phyloP scores from a whole-genome alignment of 1,140 invertebrate genomes.

The Lepidurus couesii region DNA sequence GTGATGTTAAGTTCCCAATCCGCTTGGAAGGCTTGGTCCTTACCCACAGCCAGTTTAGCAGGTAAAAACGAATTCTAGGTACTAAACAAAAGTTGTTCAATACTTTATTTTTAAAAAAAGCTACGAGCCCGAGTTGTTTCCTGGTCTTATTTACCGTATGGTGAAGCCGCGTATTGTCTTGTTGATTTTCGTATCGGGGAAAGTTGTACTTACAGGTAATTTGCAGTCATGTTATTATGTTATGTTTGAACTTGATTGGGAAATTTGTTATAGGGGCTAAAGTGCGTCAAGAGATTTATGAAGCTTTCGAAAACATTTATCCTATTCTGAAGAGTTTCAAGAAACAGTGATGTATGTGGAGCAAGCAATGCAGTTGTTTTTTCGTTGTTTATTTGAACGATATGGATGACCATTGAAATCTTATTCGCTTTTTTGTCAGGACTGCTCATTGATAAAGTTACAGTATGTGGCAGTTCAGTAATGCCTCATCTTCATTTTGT shows the following conservation, averaged over 20 bases:
- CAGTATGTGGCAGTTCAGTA: background rate
- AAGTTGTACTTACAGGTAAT: constrained; percentile 90
- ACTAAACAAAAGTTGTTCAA: background rate
- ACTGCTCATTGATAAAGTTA: background rate
- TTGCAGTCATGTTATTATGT: background rate
- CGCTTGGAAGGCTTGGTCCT: constrained; percentile 92
- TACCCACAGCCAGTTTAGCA: constrained; percentile 96
- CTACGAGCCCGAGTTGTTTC: constrained; percentile 91
- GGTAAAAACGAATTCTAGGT: constrained; percentile 47
- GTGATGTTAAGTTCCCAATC: constrained; percentile 99
- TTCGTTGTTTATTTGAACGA: constrained; percentile 2
- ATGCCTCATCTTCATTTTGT: background rate
- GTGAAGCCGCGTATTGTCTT: constrained; percentile 98
- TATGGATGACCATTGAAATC: background rate
- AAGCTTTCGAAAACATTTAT: constrained; percentile 99
- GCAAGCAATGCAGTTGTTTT: background rate
- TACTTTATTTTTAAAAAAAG: constrained; percentile 37
- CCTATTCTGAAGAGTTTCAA: constrained; percentile 98
- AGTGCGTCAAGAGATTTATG: constrained; percentile 95
- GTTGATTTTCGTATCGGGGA: constrained; percentile 98
- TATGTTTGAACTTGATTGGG: background rate
- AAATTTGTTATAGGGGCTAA: constrained; percentile 76
- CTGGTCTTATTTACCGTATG: constrained; percentile 98
- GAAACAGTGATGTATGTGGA: constrained; percentile 61
- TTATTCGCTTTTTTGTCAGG: background rate